Conservation (phyloP, 2,888 invertebrate genomes). For the Lydus trimaculatus region DNA sequence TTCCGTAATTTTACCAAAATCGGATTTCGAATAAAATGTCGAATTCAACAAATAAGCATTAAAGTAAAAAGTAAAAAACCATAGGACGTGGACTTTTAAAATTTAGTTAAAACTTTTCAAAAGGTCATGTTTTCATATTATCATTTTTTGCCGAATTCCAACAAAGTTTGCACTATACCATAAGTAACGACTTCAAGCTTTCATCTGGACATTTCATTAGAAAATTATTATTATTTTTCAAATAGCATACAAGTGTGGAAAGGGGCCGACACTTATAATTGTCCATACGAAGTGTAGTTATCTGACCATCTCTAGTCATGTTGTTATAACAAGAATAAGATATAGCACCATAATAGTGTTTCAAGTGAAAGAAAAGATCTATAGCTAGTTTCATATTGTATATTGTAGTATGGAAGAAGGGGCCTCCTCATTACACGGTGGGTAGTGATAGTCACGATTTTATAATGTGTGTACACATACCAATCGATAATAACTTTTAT, state of each 20-base stretch:
- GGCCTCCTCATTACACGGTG: slow-evolving; percentile 61
- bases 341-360: slow-evolving; percentile 37
- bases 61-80: no score
- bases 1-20: no score
- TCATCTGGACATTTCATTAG: neutral
- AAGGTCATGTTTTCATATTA: no score
- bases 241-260: neutral
- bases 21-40: no score
- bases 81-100: no score
- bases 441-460: slow-evolving; percentile 61
- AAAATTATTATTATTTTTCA: neutral
- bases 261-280: slow-evolving; percentile 7
- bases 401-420: slow-evolving; percentile 33
- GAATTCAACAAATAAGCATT: no score
- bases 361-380: slow-evolving; percentile 39
- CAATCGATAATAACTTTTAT: slow-evolving; percentile 60
- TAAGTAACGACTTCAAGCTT: neutral
- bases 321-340: slow-evolving; percentile 44
- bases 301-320: slow-evolving; percentile 35
- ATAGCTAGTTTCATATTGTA: slow-evolving; percentile 19
- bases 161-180: no score
- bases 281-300: slow-evolving; percentile 15
- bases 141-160: no score
- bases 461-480: slow-evolving; percentile 60
- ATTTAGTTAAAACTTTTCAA: no score